Evolutionary conservation across 2,797 vertebrate genomes (phyloP), one percentile per base, ranked within the genome.

Genomic region (Poeciliopsis presidionis): DNA sequence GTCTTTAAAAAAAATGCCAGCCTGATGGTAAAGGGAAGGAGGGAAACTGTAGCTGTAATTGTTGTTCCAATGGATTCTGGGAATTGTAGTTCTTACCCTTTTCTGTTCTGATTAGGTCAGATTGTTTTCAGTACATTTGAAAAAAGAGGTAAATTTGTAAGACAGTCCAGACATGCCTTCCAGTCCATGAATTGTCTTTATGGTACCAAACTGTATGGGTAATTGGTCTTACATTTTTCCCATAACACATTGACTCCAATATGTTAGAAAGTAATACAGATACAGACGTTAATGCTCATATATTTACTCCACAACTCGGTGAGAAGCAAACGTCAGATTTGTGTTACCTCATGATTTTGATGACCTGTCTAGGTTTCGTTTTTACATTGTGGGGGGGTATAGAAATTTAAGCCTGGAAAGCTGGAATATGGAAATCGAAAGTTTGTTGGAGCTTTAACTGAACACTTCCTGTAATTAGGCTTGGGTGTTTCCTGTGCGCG

Each of bases 381-480:
- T 13, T 30, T 30, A 30, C 11, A 30, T 59, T 3, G 30, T 2
- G 30, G 30, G 30, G 5, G 16, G 49, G 0, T 33, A 33, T 61
- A 30, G 14, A 61, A 65, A 9, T 39, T 9, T 65, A 36, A 63
- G 16, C 5, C 2, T 63, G 16, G 30, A 36, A 63, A 65, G 16
- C 33, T 39, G 61, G 59, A 61, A 61, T 61, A 30, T 61, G 33
- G 1, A 36, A 63, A 63, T 36, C 1, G 59, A 20, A 63, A 20
- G 36, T 63, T 63, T 63, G 30, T 63, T 63, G 33, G 16, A 20
- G 5, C 14, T 13, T 45, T 45, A 49, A 45, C 22, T 69, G 33
- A 20, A 65, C 30, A 36, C 65, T 75, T 65, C 72, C 73, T 33
- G 51, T 57, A 76, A 51, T 78, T 78, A 70, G 61, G 18, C 61